Percentiles rank a stretch among this genome's conserved stretches.
Evolutionary conservation across 2,888 invertebrate genomes (phyloP).

Genomic region (Steinernema hermaphroditum): DNA sequence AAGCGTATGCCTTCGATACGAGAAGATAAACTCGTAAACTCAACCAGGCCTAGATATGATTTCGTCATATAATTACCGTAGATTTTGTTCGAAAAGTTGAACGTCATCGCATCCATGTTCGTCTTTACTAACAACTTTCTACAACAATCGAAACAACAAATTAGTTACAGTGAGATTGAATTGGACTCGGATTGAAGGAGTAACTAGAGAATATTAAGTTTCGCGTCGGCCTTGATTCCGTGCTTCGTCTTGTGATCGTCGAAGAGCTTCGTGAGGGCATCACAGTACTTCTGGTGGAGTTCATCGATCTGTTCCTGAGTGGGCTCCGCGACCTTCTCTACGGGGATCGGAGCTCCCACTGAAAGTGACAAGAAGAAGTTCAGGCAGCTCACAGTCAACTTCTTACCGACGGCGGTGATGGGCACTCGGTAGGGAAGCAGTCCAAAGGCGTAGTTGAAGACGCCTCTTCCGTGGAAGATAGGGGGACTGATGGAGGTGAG

Average conservation of each 20-base stretch:
- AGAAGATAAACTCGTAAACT: no score
- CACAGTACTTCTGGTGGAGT: slow-evolving; percentile 78
- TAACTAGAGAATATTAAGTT: slow-evolving; percentile 33
- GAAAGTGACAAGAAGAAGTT: background rate
- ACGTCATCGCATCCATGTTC: no score
- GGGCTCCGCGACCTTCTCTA: slow-evolving; percentile 42
- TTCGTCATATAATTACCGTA: no score
- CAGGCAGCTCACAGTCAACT: background rate
- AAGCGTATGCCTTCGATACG: no score
- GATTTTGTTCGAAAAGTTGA: no score
- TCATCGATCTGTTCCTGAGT: slow-evolving; percentile 71
- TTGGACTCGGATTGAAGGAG: no score
- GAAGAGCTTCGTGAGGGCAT: slow-evolving; percentile 77
- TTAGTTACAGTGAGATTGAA: no score
- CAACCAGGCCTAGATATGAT: no score
- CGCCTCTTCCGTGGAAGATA: slow-evolving; percentile 74
- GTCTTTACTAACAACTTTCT: no score
- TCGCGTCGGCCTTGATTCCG: slow-evolving; percentile 56
- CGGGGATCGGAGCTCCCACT: slow-evolving; percentile 51
- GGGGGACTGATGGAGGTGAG: slow-evolving; percentile 67
- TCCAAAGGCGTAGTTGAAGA: slow-evolving; percentile 89
- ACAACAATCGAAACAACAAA: no score
- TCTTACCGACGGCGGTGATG: slow-evolving; percentile 51
- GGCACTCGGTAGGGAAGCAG: slow-evolving; percentile 80
- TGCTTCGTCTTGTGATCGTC: slow-evolving; percentile 81